These are phyloP conservation scores for Dreissena rostriformis DNA, from an alignment of 1,140 invertebrate species.

Conservation along the genomic window DNA sequence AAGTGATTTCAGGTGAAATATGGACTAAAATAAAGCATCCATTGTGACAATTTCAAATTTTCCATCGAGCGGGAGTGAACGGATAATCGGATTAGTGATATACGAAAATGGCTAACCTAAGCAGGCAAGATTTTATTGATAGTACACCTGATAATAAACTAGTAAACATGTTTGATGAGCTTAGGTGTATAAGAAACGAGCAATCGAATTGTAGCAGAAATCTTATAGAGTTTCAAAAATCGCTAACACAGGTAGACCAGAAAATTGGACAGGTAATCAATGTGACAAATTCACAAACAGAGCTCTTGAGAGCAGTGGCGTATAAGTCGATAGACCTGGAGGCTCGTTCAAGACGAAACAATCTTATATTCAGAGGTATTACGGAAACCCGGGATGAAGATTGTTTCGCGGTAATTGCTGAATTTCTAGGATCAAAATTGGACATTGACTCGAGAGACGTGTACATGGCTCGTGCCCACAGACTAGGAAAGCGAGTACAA, in stretches of 20 bases:
- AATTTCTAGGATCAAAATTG: constrained; percentile 8
- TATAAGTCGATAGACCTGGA: constrained; percentile 45
- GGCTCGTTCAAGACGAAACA: constrained; percentile 34
- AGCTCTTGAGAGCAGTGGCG: constrained; percentile 15
- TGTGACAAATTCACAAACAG: constrained; percentile 36
- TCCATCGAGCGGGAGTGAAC: constrained; percentile 15
- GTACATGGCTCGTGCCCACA: constrained; percentile 28
- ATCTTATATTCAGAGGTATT: constrained; percentile 43
- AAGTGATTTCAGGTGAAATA: background rate
- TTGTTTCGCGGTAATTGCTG: constrained; percentile 15
- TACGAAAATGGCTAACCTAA: background rate
- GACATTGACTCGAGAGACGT: constrained; percentile 18
- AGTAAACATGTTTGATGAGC: constrained; percentile 17
- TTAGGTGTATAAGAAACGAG: constrained; percentile 21
- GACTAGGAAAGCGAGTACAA: constrained; percentile 10
- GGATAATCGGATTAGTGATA: background rate
- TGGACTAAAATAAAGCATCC: background rate
- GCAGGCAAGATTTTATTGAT: constrained; percentile 19
- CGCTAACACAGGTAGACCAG: background rate
- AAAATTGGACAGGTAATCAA: constrained; percentile 17
- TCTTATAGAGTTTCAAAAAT: constrained; percentile 10
- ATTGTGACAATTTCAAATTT: constrained; percentile 9
- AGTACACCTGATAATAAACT: constrained; percentile 20
- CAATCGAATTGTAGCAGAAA: background rate
- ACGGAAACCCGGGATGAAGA: constrained; percentile 29